A percentile compares a stretch with the other conserved stretches of the same genome.
Evolutionary conservation across 2,113 vertebrate species (phyloP).

Genomic region (Himantopus leucocephalus): DNA sequence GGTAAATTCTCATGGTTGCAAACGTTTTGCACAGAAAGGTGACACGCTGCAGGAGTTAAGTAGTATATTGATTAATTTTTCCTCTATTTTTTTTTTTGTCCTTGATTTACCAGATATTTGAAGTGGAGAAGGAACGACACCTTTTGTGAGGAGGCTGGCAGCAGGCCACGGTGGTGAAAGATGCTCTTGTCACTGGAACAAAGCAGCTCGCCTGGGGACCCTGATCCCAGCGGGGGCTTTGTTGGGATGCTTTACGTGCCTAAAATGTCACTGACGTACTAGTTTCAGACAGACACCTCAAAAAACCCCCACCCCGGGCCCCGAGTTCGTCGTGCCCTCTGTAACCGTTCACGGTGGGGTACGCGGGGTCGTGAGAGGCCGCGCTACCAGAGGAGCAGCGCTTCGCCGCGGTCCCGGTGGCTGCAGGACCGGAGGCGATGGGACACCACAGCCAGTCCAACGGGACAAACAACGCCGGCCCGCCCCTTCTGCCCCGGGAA

Average conservation of each 20-base stretch:
- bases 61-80: background rate
- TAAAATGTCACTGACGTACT: background rate
- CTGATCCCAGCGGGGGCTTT: background rate
- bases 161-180: background rate
- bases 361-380: background rate
- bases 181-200: background rate
- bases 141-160: background rate
- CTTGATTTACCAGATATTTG: background rate
- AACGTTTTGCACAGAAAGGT: background rate
- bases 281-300: background rate
- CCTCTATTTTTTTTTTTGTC: background rate
- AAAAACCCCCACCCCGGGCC: background rate
- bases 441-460: background rate
- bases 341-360: fast-evolving
- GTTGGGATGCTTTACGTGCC: background rate
- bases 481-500: background rate
- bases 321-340: fast-evolving
- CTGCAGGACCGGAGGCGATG: background rate
- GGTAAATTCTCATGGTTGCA: background rate
- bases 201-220: background rate
- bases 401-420: background rate
- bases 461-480: background rate
- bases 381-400: background rate
- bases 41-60: fast-evolving
- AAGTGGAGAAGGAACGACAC: background rate